Conservation (phyloP, 2,113 vertebrate species). For the Clarias batrachus region DNA sequence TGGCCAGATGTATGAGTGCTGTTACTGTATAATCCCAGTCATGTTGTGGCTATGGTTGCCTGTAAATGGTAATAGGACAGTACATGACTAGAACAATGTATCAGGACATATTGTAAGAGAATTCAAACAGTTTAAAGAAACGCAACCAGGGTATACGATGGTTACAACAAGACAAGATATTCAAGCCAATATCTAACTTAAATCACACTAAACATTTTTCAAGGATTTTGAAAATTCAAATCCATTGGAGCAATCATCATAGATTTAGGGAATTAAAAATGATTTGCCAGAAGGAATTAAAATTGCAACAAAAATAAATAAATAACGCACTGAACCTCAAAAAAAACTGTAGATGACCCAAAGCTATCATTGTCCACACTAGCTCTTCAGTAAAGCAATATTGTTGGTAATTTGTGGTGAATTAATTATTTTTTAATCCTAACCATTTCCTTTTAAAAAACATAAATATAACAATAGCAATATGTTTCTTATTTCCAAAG, state of each 20-base stretch:
- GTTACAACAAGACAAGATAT: neutral
- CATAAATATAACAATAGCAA: no score
- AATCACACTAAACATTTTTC: neutral
- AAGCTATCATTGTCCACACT: neutral
- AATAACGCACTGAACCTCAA: neutral
- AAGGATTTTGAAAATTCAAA: neutral
- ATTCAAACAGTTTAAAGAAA: neutral
- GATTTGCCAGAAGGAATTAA: neutral
- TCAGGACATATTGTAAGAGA: neutral
- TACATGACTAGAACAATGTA: neutral
- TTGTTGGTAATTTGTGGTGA: neutral
- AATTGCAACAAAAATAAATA: neutral
- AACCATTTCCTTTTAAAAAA: neutral
- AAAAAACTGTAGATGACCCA: neutral
- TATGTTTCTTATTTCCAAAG: neutral
- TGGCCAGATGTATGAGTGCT: no score
- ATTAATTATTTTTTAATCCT: neutral
- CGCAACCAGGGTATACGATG: neutral
- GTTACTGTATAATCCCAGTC: neutral
- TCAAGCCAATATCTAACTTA: neutral
- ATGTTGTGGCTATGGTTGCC: neutral
- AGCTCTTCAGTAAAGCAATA: neutral
- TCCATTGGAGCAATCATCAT: neutral
- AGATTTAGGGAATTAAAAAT: neutral
- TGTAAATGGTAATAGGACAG: neutral